These are phyloP conservation scores for Eristalis intricaria DNA, from an alignment of 2,888 invertebrate species.

Conservation along the genomic window DNA sequence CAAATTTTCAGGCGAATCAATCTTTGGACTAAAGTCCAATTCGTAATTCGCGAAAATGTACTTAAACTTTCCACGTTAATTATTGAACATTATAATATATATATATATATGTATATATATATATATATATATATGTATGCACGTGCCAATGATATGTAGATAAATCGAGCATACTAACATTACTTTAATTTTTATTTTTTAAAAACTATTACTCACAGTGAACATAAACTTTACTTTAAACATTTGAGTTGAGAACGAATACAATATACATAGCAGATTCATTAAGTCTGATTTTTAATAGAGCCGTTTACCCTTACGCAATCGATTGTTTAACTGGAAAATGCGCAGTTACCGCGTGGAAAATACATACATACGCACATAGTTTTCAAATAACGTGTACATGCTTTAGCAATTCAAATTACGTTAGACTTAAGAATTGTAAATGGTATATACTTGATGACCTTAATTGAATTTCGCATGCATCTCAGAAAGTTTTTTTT, in stretches of 20 bases:
- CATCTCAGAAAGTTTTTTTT: background rate
- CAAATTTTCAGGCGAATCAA: no score
- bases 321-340: conserved; percentile 35
- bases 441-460: conserved; percentile 30
- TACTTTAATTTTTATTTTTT: no score
- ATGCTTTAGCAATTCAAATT: conserved; percentile 30
- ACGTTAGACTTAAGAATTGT: conserved; percentile 11
- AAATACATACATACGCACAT: background rate
- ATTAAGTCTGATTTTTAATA: conserved; percentile 4
- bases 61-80: background rate
- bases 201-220: background rate
- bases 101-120: no score
- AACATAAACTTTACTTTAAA: background rate
- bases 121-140: no score
- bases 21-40: background rate
- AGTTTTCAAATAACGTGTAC: background rate
- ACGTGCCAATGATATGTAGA: background rate
- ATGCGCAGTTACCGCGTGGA: background rate
- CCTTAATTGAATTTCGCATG: conserved; percentile 41
- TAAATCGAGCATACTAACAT: background rate
- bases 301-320: conserved; percentile 15
- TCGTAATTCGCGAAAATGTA: background rate
- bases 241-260: background rate
- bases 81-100: background rate
- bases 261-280: conserved; percentile 1